A percentile compares a stretch with the other conserved stretches of the same genome.
phyloP scores from a whole-genome alignment of 2,113 vertebrate species.

The Danionella cerebrum region DNA sequence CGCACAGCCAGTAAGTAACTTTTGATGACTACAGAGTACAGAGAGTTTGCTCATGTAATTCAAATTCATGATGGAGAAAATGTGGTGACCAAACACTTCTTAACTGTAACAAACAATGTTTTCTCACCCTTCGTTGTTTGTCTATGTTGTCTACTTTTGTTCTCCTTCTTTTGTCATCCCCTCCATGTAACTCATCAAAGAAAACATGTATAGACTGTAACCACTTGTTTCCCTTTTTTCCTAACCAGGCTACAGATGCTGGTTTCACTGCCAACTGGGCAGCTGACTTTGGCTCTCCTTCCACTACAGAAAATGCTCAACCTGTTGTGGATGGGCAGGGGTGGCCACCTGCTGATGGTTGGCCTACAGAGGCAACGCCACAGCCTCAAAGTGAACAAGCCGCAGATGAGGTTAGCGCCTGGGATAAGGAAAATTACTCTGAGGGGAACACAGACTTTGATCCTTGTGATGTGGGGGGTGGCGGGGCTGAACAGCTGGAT shows the following conservation, averaged over 20 bases:
- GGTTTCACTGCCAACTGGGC: constrained; percentile 66
- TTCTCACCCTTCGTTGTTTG: not conserved
- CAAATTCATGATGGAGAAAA: not conserved
- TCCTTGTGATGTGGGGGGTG: constrained; percentile 24
- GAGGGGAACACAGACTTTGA: constrained; percentile 45
- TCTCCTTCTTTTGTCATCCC: constrained; percentile 49
- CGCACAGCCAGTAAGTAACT: constrained; percentile 80
- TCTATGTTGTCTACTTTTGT: constrained; percentile 21
- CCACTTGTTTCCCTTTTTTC: constrained; percentile 55
- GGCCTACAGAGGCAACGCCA: constrained; percentile 34
- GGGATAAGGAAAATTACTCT: constrained; percentile 51
- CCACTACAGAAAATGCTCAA: constrained; percentile 50
- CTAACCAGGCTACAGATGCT: constrained; percentile 62
- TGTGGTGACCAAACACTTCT: too few relatives aligned
- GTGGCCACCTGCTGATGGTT: constrained; percentile 49
- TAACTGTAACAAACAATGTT: not conserved
- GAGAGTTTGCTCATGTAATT: not conserved
- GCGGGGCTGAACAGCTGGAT: constrained; percentile 27
- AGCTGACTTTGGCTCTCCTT: constrained; percentile 69
- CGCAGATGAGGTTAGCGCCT: constrained; percentile 59
- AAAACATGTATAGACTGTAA: constrained; percentile 65
- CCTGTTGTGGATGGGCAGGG: constrained; percentile 45
- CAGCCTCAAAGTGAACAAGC: constrained; percentile 47
- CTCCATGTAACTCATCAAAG: constrained; percentile 72
- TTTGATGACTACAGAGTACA: not conserved